Conservation (phyloP, 2,113 vertebrate genomes). For the Gallinago paraguaiae region DNA sequence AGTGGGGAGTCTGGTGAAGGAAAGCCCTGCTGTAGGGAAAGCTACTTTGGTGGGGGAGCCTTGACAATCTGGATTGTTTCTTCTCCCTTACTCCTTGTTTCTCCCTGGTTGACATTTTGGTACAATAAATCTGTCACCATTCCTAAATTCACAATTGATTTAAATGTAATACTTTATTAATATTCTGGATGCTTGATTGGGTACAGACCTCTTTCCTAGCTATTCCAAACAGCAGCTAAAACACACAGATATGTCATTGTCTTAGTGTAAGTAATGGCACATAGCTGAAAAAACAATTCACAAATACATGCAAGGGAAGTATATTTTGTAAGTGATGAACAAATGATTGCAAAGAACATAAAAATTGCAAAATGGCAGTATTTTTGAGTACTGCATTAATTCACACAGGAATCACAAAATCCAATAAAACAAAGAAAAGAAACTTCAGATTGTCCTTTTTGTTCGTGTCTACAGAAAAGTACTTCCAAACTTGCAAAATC, state of each 20-base stretch:
- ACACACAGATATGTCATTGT: neutral
- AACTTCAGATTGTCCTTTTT: neutral
- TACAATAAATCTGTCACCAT: conserved; percentile 54
- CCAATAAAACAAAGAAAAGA: neutral
- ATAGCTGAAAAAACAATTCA: neutral
- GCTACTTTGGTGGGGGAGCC: neutral
- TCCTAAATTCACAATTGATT: conserved; percentile 42
- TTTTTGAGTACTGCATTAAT: neutral
- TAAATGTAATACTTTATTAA: conserved; percentile 24
- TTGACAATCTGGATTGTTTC: neutral
- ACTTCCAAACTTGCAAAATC: neutral
- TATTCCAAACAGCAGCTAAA: neutral
- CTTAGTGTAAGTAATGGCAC: neutral
- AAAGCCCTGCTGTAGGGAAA: conserved; percentile 49
- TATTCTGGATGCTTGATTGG: neutral
- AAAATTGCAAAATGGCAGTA: neutral
- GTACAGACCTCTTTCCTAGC: neutral
- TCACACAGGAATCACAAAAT: neutral
- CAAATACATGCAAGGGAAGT: neutral
- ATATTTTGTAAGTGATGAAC: neutral
- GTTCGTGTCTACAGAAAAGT: neutral
- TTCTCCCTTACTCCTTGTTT: conserved; percentile 35
- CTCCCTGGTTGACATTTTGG: conserved; percentile 61
- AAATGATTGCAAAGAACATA: neutral
- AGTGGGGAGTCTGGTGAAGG: neutral